Evolutionary conservation across 2,888 invertebrate genomes (phyloP).

Genomic region (Noctua fimbriata): DNA sequence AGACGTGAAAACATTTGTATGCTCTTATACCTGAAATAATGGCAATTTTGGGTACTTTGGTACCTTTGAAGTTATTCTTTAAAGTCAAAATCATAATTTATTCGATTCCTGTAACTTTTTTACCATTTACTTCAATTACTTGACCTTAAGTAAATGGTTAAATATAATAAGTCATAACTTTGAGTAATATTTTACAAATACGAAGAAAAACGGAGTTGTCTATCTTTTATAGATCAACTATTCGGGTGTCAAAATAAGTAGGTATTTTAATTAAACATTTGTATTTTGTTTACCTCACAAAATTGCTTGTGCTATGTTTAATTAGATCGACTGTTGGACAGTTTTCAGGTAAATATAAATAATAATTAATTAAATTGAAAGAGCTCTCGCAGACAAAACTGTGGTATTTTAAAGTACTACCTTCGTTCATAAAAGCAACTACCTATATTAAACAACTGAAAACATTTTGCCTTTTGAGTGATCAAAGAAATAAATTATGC

Average conservation of each 20-base stretch:
- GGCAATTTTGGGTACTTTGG: background rate
- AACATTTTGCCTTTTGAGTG: background rate
- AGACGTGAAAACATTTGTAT: background rate
- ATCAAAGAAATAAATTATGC: slow-evolving; percentile 8
- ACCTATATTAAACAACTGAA: background rate
- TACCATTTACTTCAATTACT: background rate
- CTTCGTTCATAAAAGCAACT: background rate
- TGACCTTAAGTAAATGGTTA: background rate
- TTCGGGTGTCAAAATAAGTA: background rate
- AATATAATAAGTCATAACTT: background rate
- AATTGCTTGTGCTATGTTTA: slow-evolving; percentile 23
- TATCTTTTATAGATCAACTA: background rate
- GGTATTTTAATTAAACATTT: slow-evolving; percentile 16
- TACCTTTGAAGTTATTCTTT: background rate
- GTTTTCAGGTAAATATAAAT: slow-evolving; percentile 21
- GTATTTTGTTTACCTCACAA: slow-evolving; percentile 33
- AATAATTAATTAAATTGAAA: slow-evolving; percentile 25
- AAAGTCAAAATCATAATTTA: background rate
- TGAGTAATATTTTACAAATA: background rate
- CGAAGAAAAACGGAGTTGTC: background rate
- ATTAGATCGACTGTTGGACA: background rate
- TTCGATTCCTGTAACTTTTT: background rate
- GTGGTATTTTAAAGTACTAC: background rate
- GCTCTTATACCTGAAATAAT: background rate
- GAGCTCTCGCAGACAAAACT: background rate